Conservation (phyloP, 2,797 vertebrate species). For the Siniperca obscura region DNA sequence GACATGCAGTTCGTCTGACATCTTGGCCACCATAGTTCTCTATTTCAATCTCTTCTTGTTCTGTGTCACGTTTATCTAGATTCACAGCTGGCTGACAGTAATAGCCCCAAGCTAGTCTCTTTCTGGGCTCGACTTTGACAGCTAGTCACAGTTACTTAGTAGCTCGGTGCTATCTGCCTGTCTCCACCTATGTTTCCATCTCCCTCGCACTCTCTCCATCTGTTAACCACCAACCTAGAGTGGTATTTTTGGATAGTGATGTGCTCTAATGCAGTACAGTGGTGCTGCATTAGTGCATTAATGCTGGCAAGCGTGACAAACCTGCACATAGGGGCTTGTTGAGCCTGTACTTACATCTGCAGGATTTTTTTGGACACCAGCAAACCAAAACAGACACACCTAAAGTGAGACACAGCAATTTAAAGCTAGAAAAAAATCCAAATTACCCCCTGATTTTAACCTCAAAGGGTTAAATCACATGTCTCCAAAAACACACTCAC, state of each 20-base stretch:
- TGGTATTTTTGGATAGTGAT: conserved; percentile 38
- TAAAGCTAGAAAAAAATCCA: conserved; percentile 12
- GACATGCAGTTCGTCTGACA: too few relatives aligned
- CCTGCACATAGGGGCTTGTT: conserved; percentile 8
- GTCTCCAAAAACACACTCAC: conserved; percentile 31
- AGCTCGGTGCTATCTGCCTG: conserved; percentile 45
- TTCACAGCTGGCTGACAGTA: conserved; percentile 52
- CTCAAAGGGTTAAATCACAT: conserved; percentile 25
- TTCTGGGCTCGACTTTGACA: conserved; percentile 57
- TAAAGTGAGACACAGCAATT: conserved; percentile 22
- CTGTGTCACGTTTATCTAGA: conserved; percentile 32
- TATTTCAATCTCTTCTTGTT: conserved; percentile 23
- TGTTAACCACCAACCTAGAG: conserved; percentile 32
- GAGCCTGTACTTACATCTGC: conserved; percentile 1
- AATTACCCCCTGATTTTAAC: conserved; percentile 22
- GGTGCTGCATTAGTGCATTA: conserved; percentile 11
- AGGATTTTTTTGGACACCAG: conserved; percentile 17
- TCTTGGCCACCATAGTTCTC: neutral
- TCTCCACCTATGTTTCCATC: conserved; percentile 42
- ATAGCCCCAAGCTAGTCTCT: conserved; percentile 42
- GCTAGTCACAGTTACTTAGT: conserved; percentile 55
- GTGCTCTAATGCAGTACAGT: conserved; percentile 26
- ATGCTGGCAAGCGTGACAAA: conserved; percentile 24
- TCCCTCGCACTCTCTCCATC: conserved; percentile 24
- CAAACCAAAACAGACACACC: conserved; percentile 12